Base-by-base conservation (phyloP, 1,140 invertebrate genomes). In the Drosophila serrata region DNA sequence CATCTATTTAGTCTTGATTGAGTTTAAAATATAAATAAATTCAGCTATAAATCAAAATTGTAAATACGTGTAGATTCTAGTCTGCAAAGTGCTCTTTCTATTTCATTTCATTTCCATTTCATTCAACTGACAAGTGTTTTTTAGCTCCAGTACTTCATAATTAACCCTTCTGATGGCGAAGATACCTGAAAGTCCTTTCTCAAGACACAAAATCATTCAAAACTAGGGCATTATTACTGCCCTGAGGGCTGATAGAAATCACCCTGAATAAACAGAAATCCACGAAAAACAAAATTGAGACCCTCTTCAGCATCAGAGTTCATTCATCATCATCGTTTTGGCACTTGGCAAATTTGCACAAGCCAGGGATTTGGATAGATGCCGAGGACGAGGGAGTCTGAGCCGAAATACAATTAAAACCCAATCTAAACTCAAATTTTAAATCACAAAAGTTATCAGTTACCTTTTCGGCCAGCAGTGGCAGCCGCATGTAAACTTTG, bases 361-460 rank as follows among this genome's bases (percentile, higher is more conserved):
- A 48, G 59, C 35, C 58, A 31, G 42, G 31, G 19, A 45, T 37
- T 49, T 24, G 61, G 11, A 53, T 45, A 53, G 59, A 37, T 51
- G 12, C n/a, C 37, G 40, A 15, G 39, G 22, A 37, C 31, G 55
- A 17, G 58, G 42, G 17, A 42, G 55, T 45, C 35, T 60, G 61
- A 79, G 79, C 69, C 68, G 63, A 82, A 82, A 88, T 69, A 87
- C 82, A 87, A 87, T 87, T 87, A 87, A 87, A 88, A 88, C 60
- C 84, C 70, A 88, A 87, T 87, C 85, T 72, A 73, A 82, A 75
- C 80, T 76, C 65, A 63, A 85, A 64, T 81, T 77, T 65, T 65
- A 87, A 87, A 87, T 87, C 84, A 79, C 74, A 82, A 79, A 87
- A 88, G 62, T 88, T 87, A 87, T 87, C 82, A 73, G 72, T 87